Evolutionary conservation across 2,113 vertebrate species (phyloP).

Genomic region (Myodes glareolus): DNA sequence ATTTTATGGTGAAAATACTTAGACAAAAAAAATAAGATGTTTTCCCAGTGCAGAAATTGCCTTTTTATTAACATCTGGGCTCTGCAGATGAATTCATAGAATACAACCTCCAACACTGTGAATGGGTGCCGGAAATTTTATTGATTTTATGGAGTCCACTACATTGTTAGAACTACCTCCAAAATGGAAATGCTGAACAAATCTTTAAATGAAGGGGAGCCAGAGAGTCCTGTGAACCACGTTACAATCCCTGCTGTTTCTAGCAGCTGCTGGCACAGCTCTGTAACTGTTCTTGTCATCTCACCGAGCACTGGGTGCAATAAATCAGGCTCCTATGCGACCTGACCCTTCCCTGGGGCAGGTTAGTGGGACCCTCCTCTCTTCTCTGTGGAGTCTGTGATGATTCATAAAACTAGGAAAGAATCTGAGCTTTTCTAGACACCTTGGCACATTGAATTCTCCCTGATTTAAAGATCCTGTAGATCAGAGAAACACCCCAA

Average conservation of each 20-base stretch:
- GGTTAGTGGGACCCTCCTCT: not conserved
- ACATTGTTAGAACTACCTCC: not conserved
- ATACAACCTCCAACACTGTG: not conserved
- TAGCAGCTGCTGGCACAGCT: not conserved
- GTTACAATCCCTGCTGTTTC: not conserved
- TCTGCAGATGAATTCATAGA: not conserved
- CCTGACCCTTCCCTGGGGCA: not conserved
- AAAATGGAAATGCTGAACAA: not conserved
- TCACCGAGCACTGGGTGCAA: not conserved
- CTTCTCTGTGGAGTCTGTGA: not conserved
- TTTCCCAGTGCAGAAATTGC: not conserved
- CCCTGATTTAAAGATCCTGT: not conserved
- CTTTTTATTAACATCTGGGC: not conserved
- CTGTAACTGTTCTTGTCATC: not conserved
- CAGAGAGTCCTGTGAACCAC: not conserved
- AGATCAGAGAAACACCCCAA: slow-evolving; percentile 23
- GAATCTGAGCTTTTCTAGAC: not conserved
- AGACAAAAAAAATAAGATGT: not conserved
- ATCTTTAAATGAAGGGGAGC: not conserved
- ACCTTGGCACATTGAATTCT: not conserved
- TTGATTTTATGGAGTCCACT: not conserved
- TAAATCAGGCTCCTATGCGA: not conserved
- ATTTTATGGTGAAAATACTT: not conserved
- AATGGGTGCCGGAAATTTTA: not conserved
- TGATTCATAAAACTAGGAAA: not conserved